Evolutionary conservation across 2,888 invertebrate genomes (phyloP).

Genomic region (Orthosia gracilis): DNA sequence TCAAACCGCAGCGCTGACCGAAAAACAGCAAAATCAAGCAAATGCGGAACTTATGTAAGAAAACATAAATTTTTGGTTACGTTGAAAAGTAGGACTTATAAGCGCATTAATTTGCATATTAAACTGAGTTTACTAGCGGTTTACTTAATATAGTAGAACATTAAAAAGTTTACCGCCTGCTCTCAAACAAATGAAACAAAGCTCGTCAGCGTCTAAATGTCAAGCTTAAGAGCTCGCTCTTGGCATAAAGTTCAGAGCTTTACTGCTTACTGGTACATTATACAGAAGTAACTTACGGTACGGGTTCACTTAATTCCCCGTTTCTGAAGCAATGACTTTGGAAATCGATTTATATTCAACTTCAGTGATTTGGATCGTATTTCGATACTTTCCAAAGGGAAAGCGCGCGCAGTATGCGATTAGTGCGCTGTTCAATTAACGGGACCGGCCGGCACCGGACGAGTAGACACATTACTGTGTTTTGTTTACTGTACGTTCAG

Average conservation of each 20-base stretch:
- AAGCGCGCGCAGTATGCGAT: slow-evolving; percentile 85
- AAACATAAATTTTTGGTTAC: slow-evolving; percentile 37
- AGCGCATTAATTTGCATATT: slow-evolving; percentile 57
- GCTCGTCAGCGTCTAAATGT: slow-evolving; percentile 43
- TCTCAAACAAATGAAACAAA: slow-evolving; percentile 48
- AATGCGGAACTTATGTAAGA: slow-evolving; percentile 58
- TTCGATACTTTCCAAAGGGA: slow-evolving; percentile 87
- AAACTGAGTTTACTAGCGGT: slow-evolving; percentile 53
- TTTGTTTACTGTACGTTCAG: slow-evolving; percentile 57
- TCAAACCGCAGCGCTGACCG: slow-evolving; percentile 50
- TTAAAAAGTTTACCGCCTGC: slow-evolving; percentile 43
- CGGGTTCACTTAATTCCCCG: slow-evolving; percentile 46
- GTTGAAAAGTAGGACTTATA: slow-evolving; percentile 37
- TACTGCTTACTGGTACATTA: slow-evolving; percentile 42
- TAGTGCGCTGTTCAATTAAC: slow-evolving; percentile 86
- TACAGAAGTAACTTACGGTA: slow-evolving; percentile 50
- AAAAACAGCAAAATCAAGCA: slow-evolving; percentile 51
- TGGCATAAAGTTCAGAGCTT: slow-evolving; percentile 48
- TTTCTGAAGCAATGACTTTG: slow-evolving; percentile 65
- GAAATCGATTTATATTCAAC: slow-evolving; percentile 66
- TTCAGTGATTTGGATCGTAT: slow-evolving; percentile 74
- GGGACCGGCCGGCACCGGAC: slow-evolving; percentile 80
- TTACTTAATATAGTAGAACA: slow-evolving; percentile 48
- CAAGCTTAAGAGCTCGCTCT: slow-evolving; percentile 41
- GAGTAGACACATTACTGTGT: slow-evolving; percentile 53